A percentile compares a stretch with the other conserved stretches of the same genome.
Conservation (phyloP, 2,797 vertebrate genomes). For the Rhinichthys osculus region DNA sequence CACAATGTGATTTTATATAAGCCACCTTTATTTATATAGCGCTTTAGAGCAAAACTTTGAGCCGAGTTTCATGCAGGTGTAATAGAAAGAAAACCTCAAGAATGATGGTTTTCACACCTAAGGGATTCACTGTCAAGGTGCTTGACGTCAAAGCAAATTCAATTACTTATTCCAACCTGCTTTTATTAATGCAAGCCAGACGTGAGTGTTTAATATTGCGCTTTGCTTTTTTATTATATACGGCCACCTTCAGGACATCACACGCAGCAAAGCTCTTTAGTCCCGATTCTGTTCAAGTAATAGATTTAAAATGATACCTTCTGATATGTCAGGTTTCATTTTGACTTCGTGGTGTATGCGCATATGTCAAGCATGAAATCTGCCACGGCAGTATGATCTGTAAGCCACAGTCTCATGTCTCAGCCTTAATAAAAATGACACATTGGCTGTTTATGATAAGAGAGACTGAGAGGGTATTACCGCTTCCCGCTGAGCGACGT, state of each 20-base stretch:
- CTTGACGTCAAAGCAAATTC: slow-evolving; percentile 48
- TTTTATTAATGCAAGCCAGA: slow-evolving; percentile 64
- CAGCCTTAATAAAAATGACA: slow-evolving; percentile 60
- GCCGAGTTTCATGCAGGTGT: slow-evolving; percentile 36
- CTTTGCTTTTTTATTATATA: slow-evolving; percentile 60
- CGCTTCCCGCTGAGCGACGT: slow-evolving; percentile 21
- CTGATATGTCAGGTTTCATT: slow-evolving; percentile 49
- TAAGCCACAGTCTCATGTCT: slow-evolving; percentile 43
- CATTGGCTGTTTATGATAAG: slow-evolving; percentile 56
- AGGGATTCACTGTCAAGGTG: slow-evolving; percentile 53
- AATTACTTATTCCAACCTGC: slow-evolving; percentile 57
- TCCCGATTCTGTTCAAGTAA: slow-evolving; percentile 40
- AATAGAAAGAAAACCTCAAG: slow-evolving; percentile 53
- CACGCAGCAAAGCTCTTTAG: slow-evolving; percentile 48
- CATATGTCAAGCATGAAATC: slow-evolving; percentile 43
- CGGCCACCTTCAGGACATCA: slow-evolving; percentile 45
- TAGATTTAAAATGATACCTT: slow-evolving; percentile 56
- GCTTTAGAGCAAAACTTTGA: slow-evolving; percentile 25
- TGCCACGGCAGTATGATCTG: slow-evolving; percentile 35
- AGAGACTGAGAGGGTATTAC: slow-evolving; percentile 43
- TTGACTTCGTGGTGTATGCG: slow-evolving; percentile 25
- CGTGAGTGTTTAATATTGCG: slow-evolving; percentile 50
- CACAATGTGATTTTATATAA: slow-evolving; percentile 20
- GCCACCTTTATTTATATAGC: not conserved
- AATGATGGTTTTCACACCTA: slow-evolving; percentile 58